phyloP scores from a whole-genome alignment of 37 sponge, comb jelly and placozoan species.

The Agelas oroides region DNA sequence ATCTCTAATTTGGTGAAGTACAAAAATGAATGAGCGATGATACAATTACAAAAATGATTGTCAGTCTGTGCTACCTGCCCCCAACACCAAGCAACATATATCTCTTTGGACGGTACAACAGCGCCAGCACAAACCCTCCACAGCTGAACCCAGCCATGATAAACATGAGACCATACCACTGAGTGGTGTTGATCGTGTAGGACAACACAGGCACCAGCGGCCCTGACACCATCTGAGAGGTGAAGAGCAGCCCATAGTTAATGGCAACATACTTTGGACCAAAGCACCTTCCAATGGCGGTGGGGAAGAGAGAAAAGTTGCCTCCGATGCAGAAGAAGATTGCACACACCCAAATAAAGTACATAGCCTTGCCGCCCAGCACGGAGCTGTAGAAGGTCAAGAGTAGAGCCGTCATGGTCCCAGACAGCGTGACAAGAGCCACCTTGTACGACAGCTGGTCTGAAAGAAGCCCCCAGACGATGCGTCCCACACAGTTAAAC shows the following conservation, averaged over 20 bases:
- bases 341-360: conserved; percentile 78
- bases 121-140: conserved; percentile 41
- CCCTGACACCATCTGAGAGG: conserved; percentile 54
- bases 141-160: conserved; percentile 33
- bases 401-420: conserved; percentile 31
- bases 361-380: conserved; percentile 33
- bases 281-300: conserved; percentile 72
- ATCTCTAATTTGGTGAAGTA: no score
- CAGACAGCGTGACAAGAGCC: conserved; percentile 54
- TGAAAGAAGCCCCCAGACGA: conserved; percentile 78
- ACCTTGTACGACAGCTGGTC: conserved; percentile 72
- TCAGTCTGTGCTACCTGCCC: background rate
- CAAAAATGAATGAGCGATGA: background rate
- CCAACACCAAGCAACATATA: conserved; percentile 31
- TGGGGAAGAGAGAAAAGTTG: conserved; percentile 72
- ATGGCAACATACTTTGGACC: conserved; percentile 67
- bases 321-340: conserved; percentile 94
- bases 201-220: conserved; percentile 43
- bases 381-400: conserved; percentile 49
- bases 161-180: conserved; percentile 43
- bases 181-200: background rate
- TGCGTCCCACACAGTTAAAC: conserved; percentile 77
- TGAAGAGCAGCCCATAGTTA: conserved; percentile 86
- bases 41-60: background rate
- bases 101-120: conserved; percentile 60